Percentiles rank a stretch among this genome's conserved stretches.
Conservation (phyloP, 1,140 invertebrate species). For the Anthonomus grandis region DNA sequence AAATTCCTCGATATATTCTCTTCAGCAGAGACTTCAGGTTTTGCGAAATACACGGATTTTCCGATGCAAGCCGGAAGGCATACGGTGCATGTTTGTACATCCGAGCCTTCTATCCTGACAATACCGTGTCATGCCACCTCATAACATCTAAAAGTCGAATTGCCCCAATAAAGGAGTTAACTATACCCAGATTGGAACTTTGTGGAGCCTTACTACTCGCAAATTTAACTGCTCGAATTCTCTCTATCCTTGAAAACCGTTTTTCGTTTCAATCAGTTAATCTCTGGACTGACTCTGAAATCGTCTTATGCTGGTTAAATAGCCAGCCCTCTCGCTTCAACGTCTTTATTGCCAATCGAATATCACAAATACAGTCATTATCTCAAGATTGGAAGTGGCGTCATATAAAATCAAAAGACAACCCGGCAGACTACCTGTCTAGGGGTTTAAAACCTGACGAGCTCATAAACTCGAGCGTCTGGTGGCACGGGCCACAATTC, state of each 20-base stretch:
- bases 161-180: background rate
- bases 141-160: background rate
- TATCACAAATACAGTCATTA: conserved; percentile 29
- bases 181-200: conserved; percentile 3
- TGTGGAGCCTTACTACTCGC: background rate
- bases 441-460: conserved; percentile 39
- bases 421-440: conserved; percentile 50
- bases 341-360: conserved; percentile 45
- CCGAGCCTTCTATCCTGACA: background rate
- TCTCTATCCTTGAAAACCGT: background rate
- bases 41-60: conserved; percentile 12
- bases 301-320: conserved; percentile 46
- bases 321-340: conserved; percentile 38
- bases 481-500: conserved; percentile 38
- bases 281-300: conserved; percentile 48
- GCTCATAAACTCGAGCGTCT: conserved; percentile 31
- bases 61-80: conserved; percentile 9
- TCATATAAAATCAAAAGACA: conserved; percentile 44
- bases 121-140: background rate
- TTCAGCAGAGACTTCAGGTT: background rate
- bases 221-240: background rate
- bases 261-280: background rate
- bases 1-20: conserved; percentile 1
- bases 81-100: conserved; percentile 1
- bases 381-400: conserved; percentile 39